Percentiles rank a stretch among this genome's conserved stretches.
Conservation (phyloP, 2,113 vertebrate species). For the Pelvicachromis taeniatus region DNA sequence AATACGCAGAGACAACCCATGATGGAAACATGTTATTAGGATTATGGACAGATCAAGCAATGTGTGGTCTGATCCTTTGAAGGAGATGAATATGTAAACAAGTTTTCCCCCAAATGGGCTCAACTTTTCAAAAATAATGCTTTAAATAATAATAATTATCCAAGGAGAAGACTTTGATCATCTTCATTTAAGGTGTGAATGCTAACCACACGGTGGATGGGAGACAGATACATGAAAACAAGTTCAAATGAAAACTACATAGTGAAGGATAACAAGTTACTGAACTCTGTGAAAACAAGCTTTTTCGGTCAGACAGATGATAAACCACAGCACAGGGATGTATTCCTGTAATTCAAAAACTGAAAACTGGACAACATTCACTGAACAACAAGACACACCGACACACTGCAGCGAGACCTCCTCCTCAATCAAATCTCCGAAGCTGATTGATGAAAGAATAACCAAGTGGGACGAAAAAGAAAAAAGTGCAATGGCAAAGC, state of each 20-base stretch:
- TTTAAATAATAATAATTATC: neutral
- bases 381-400: neutral
- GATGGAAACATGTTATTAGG: neutral
- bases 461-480: neutral
- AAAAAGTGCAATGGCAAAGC: neutral
- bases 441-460: neutral
- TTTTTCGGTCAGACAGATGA: fast-evolving
- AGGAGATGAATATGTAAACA: neutral
- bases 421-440: neutral
- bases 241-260: neutral
- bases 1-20: neutral
- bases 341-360: neutral
- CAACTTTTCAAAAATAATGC: neutral
- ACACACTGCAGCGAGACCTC: neutral
- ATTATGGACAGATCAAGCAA: neutral
- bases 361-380: neutral
- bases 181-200: neutral
- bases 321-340: neutral
- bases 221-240: neutral
- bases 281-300: neutral
- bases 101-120: neutral
- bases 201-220: neutral
- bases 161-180: neutral
- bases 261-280: neutral
- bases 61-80: neutral